Percentiles rank a stretch among this genome's conserved stretches.
phyloP scores from a whole-genome alignment of 1,140 invertebrate species.

The Apis cerana region DNA sequence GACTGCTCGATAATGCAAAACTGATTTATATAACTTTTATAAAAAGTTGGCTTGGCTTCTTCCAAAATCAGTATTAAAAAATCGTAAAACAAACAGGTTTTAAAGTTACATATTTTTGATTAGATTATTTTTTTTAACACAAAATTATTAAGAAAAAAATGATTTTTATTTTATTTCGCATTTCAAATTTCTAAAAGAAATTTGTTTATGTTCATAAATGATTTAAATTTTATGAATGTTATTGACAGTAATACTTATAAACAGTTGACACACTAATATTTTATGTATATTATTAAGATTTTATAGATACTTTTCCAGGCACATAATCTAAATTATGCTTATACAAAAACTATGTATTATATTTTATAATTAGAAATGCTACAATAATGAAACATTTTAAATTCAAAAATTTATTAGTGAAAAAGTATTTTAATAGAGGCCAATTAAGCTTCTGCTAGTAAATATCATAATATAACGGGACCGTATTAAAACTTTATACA shows the following conservation, averaged over 20 bases:
- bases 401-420: slow-evolving; percentile 16
- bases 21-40: background rate
- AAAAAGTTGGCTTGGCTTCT: slow-evolving; percentile 76
- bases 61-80: slow-evolving; percentile 77
- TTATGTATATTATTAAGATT: slow-evolving; percentile 67
- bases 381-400: slow-evolving; percentile 14
- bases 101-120: slow-evolving; percentile 48
- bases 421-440: slow-evolving; percentile 54
- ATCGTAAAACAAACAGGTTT: slow-evolving; percentile 58
- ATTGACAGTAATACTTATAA: slow-evolving; percentile 57
- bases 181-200: slow-evolving; percentile 53
- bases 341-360: slow-evolving; percentile 14
- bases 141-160: slow-evolving; percentile 26
- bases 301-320: slow-evolving; percentile 62
- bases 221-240: slow-evolving; percentile 66
- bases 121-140: slow-evolving; percentile 36
- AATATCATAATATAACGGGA: slow-evolving; percentile 72
- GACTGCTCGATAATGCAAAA: too few relatives aligned
- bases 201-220: slow-evolving; percentile 63
- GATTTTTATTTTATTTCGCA: slow-evolving; percentile 54
- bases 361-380: slow-evolving; percentile 13
- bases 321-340: slow-evolving; percentile 6
- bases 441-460: slow-evolving; percentile 60
- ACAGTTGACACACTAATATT: slow-evolving; percentile 63
- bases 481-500: slow-evolving; percentile 71